Evolutionary conservation across 2,797 vertebrate genomes (phyloP).

Genomic region (Propithecus perrieri): DNA sequence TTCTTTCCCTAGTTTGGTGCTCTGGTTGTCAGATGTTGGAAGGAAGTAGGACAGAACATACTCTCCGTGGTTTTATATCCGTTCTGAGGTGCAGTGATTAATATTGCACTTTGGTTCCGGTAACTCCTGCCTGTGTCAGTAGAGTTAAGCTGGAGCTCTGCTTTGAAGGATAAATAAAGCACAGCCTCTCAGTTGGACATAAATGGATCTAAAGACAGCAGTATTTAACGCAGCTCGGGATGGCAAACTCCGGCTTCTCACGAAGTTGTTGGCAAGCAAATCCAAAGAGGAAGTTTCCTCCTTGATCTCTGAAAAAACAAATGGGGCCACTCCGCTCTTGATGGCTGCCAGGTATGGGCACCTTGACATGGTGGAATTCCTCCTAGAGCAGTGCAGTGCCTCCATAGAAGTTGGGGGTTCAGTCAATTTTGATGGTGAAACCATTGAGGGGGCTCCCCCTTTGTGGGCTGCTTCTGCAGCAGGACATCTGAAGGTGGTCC

Average conservation of each 20-base stretch:
- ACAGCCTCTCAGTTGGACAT: slow-evolving; percentile 71
- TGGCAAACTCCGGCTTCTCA: slow-evolving; percentile 96
- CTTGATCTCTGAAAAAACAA: slow-evolving; percentile 96
- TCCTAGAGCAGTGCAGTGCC: slow-evolving; percentile 95
- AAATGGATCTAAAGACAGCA: slow-evolving; percentile 99
- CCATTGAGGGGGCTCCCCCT: slow-evolving; percentile 97
- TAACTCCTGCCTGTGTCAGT: slow-evolving; percentile 57
- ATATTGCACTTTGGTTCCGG: slow-evolving; percentile 68
- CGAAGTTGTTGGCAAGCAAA: slow-evolving; percentile 97
- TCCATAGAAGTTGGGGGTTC: slow-evolving; percentile 96
- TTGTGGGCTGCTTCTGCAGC: slow-evolving; percentile 98
- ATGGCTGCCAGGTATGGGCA: slow-evolving; percentile 98
- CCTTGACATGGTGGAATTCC: slow-evolving; percentile 96
- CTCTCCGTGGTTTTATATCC: slow-evolving; percentile 59
- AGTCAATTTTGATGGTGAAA: slow-evolving; percentile 98
- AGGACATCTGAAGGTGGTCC: slow-evolving; percentile 97
- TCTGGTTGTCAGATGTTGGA: slow-evolving; percentile 61
- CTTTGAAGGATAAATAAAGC: slow-evolving; percentile 60
- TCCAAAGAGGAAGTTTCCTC: slow-evolving; percentile 93
- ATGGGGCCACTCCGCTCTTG: slow-evolving; percentile 95
- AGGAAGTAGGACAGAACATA: not conserved
- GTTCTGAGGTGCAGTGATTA: slow-evolving; percentile 28
- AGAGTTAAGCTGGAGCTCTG: slow-evolving; percentile 68
- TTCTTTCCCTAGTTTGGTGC: slow-evolving; percentile 66
- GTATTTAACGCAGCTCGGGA: slow-evolving; percentile 98